Conservation (phyloP, 2,113 vertebrate genomes). For the Archilochus colubris region DNA sequence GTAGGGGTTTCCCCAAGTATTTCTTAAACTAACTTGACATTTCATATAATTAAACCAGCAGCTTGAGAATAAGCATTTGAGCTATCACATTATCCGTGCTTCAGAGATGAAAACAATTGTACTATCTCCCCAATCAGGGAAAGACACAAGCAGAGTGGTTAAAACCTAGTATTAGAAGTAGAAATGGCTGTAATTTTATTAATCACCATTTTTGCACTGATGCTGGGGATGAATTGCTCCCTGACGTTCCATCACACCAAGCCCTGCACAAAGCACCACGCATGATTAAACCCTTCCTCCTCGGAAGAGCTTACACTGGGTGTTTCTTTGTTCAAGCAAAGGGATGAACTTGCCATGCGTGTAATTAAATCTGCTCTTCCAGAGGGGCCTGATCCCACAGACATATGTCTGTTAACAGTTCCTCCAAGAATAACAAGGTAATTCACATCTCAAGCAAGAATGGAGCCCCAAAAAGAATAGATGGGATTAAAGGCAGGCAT, state of each 20-base stretch:
- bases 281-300: background rate
- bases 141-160: conserved; percentile 20
- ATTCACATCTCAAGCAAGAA: rapidly evolving
- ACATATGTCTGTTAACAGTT: background rate
- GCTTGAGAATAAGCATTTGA: conserved; percentile 44
- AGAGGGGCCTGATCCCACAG: background rate
- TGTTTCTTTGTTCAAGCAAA: conserved; percentile 2
- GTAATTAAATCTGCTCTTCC: background rate
- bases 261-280: background rate
- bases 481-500: background rate
- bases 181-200: conserved; percentile 34
- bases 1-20: conserved; percentile 29
- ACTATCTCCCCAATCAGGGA: background rate
- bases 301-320: background rate
- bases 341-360: background rate
- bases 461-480: background rate
- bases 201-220: background rate
- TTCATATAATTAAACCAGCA: conserved; percentile 64
- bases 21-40: conserved; percentile 52
- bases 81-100: background rate
- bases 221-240: background rate
- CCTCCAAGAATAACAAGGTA: background rate
- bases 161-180: conserved; percentile 22
- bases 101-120: conserved; percentile 37
- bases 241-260: background rate